Evolutionary conservation across 1,140 invertebrate genomes (phyloP), one percentile per base, ranked within the genome.

Genomic region (Lordiphosa stackelbergi): DNA sequence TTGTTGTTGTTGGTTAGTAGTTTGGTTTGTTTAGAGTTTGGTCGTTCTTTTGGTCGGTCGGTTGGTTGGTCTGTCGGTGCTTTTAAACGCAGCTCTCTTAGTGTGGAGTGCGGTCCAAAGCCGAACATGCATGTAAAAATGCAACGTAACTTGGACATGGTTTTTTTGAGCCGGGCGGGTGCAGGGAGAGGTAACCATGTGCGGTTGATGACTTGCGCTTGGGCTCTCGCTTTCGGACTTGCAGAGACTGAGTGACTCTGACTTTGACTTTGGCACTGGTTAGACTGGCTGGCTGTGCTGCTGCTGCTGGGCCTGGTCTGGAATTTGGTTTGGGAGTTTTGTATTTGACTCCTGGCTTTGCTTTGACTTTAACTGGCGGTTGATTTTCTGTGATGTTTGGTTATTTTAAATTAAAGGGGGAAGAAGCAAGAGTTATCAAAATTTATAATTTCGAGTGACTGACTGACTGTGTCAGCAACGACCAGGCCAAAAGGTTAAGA

Each of bases 41-140:
- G 77, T 51, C 24, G 43, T 31, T 31, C 28, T 28, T 28, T 28
- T 7, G 24, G 24, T 28, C 24, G 24, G 1, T n/a, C n/a, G 16
- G 16, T 19, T 3, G 19, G 19, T 28, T 7, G 28, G 28, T 31
- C 28, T 7, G 22, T 79, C 74, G 55, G 71, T 71, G 66, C 77
- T 68, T 81, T 81, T 64, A 81, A 75, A 70, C 66, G 61, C 72
- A 69, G 51, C 45, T 42, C 36, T 46, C 64, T 51, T 49, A 19
- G 48, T 55, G 56, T 45, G 35, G 37, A 57, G 35, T 48, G 45
- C 36, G 56, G 65, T 49, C 40, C 49, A 7, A 38, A 54, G 38
- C 66, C 63, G 71, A 73, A 66, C 75, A 79, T 79, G 71, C 75
- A 79, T 83, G 75, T 79, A 81, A 83, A 79, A 79, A 79, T 79